Evolutionary conservation across 2,113 vertebrate species (phyloP), one percentile per base, ranked within the genome.

Genomic region (Proterorhinus semilunaris): DNA sequence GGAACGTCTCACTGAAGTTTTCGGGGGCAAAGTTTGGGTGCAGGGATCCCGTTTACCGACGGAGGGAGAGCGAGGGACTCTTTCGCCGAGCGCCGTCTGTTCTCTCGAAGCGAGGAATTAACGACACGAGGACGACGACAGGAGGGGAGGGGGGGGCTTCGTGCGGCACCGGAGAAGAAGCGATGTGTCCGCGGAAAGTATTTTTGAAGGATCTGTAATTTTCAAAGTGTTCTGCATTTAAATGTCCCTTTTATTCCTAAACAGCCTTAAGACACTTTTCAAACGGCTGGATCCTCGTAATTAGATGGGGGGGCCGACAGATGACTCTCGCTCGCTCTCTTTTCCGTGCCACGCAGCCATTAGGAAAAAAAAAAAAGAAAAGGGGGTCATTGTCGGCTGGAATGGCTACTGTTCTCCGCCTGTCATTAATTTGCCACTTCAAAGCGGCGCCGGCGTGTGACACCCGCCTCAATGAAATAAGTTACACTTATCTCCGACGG

Each of bases 231-330:
- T 94, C 92, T 89, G 94, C 94, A 95, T 95, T 96, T 94, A 95
- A 96, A 98, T 93, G 95, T 95, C 92, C 88, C 94, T 96, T 96
- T 97, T 96, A 95, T 98, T 97, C 95, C 94, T 94, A 95, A 95
- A 96, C 94, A 95, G 96, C 95, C 97, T 94, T 95, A 94, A 99
- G 96, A 96, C 95, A 96, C 94, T 91, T 91, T 90, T 81, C 91
- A 94, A 93, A 94, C 93, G 93, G 92, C 95, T 93, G 93, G 93
- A 95, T 96, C 94, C 94, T 88, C 93, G 94, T 98, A 98, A 98
- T 98, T 96, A 98, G 95, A 97, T 95, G 94, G 92, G 94, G 94
- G 92, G 94, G 93, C 93, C 95, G 94, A 95, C 94, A 96, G 95
- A 97, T 95, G 95, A 96, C 95, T 96, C 95, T 95, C 95, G 94